Conservation (phyloP, 2,888 invertebrate genomes). For the Apodemia zela region DNA sequence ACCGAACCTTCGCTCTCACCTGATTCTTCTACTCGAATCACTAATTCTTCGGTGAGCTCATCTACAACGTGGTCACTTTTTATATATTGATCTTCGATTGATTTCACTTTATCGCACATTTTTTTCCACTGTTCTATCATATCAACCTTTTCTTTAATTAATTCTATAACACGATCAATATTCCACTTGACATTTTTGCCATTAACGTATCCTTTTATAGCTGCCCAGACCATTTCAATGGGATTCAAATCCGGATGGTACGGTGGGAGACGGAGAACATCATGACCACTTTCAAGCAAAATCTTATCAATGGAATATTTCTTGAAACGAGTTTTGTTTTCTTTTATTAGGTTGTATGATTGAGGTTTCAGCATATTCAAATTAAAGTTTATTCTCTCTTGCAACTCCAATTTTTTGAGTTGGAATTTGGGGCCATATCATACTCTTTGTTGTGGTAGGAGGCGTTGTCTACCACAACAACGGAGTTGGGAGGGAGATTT, state of each 20-base stretch:
- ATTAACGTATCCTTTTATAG: slow-evolving; percentile 7
- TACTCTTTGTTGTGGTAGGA: neutral
- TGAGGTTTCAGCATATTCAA: slow-evolving; percentile 7
- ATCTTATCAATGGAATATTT: slow-evolving; percentile 4
- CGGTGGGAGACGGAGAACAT: no score
- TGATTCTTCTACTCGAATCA: neutral
- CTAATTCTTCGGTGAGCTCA: neutral
- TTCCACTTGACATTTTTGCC: slow-evolving; percentile 5
- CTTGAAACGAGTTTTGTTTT: neutral
- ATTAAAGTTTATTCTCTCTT: slow-evolving; percentile 6
- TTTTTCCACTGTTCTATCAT: slow-evolving; percentile 1
- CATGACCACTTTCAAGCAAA: slow-evolving; percentile 6
- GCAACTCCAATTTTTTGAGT: neutral
- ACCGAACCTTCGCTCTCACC: neutral
- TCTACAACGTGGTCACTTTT: slow-evolving; percentile 3
- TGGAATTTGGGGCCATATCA: neutral
- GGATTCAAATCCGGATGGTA: slow-evolving; percentile 9
- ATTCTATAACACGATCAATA: neutral
- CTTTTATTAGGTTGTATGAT: slow-evolving; percentile 3
- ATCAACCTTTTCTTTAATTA: slow-evolving; percentile 3
- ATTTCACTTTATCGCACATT: slow-evolving; percentile 1
- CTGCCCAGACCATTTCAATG: neutral
- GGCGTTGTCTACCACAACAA: neutral
- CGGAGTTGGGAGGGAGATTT: no score
- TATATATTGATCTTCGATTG: neutral